Evolutionary conservation across 2,113 vertebrate species (phyloP), one percentile per base, ranked within the genome.

Genomic region (Thalassoma bifasciatum): DNA sequence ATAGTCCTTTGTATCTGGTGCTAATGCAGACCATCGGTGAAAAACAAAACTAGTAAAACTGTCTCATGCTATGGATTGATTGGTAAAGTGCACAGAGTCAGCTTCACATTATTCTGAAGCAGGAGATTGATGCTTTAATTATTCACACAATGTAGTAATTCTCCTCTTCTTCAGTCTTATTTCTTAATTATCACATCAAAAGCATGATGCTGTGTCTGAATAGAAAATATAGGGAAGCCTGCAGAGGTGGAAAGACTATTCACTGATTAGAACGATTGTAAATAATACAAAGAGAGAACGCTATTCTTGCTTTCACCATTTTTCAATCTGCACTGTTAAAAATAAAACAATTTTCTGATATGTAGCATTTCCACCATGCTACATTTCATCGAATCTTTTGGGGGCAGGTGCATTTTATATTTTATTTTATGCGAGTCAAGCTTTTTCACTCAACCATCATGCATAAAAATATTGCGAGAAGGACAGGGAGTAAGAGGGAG

Each of bases 141-240:
- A 46, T 66, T 50, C 14, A 6, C 30, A 52, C 19, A 49, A 34
- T 54, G 14, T 47, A 62, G 26, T 5, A 0, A 12, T 36, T 44
- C 1, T 37, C 37, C 26, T 60, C 10, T 22, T 30, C 34, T 42
- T 44, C 26, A 49, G 50, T 74, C 16, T 3, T 51, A 57, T 67
- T 61, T 5, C 34, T 34, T 52, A 23, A 76, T 66, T 67, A 66
- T 62, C 24, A 76, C 49, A 76, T 67, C 34, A 81, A 65, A 64
- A 19, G 21, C 1, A 1, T 19, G 24, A 68, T 40, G 36, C 13
- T 21, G 14, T 1, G n/a, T 62, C 52, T 38, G 8, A 40, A 71
- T 47, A 19, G 11, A 58, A 59, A 81, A 40, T 30, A 71, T 49
- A 40, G 10, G 24, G 7, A n/a, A 42, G 26, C 19, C 9, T 58